Evolutionary conservation across 92 coral and sea anemone genomes (phyloP).

Genomic region (Palythoa grandiflora): DNA sequence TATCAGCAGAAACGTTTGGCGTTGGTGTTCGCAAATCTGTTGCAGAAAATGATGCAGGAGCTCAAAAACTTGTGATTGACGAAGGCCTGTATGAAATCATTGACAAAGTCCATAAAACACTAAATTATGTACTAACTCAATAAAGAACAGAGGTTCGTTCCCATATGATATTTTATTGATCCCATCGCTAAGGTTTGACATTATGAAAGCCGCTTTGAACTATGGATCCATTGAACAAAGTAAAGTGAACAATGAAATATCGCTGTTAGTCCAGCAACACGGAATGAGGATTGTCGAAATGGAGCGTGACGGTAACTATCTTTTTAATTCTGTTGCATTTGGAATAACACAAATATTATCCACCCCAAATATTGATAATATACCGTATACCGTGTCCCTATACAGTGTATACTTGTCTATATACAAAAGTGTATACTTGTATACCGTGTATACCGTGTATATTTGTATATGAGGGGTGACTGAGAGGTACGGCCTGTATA

Average conservation of each 20-base stretch:
- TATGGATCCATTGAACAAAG: not conserved
- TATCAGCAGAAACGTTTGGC: not conserved
- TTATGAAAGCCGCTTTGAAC: not conserved
- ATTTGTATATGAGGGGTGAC: too few relatives aligned
- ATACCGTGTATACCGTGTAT: too few relatives aligned
- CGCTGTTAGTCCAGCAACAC: not conserved
- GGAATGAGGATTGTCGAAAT: constrained; percentile 30
- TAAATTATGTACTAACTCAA: not conserved
- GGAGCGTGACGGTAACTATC: constrained; percentile 45
- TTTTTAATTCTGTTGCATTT: constrained; percentile 43
- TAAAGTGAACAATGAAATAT: not conserved
- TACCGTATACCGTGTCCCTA: too few relatives aligned
- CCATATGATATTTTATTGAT: not conserved
- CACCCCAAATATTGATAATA: not conserved
- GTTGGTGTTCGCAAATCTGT: not conserved
- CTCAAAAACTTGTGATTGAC: too few relatives aligned
- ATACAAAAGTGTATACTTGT: too few relatives aligned
- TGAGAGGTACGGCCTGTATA: too few relatives aligned
- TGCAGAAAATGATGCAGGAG: not conserved
- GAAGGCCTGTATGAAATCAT: too few relatives aligned
- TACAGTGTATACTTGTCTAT: too few relatives aligned
- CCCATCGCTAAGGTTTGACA: not conserved
- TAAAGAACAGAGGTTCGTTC: not conserved
- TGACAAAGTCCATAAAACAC: not conserved
- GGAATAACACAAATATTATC: constrained; percentile 7